Evolutionary conservation across 2,797 vertebrate genomes (phyloP).

Genomic region (Ptychadena robeensis): DNA sequence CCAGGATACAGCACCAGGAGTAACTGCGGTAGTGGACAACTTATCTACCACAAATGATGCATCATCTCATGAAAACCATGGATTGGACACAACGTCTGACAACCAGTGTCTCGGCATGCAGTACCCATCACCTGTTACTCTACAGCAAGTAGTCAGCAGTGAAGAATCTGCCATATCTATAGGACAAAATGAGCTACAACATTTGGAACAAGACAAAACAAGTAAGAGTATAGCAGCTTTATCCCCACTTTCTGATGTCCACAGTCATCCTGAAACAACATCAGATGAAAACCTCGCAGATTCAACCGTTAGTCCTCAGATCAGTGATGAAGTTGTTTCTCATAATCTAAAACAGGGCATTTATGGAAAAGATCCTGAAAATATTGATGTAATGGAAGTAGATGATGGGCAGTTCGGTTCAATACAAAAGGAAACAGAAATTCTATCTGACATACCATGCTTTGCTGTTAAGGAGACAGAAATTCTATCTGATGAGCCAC

Average conservation of each 20-base stretch:
- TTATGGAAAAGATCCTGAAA: background rate
- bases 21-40: background rate
- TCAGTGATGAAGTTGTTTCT: background rate
- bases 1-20: background rate
- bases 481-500: constrained; percentile 42
- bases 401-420: background rate
- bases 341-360: background rate
- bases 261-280: background rate
- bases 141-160: background rate
- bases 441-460: constrained; percentile 20
- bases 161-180: background rate
- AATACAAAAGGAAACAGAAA: constrained; percentile 3
- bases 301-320: background rate
- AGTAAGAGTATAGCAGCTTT: background rate
- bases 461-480: constrained; percentile 29
- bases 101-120: background rate
- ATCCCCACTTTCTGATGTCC: background rate
- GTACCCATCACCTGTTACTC: background rate
- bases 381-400: background rate
- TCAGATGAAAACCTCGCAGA: background rate
- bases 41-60: background rate
- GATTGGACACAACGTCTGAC: background rate
- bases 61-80: background rate
- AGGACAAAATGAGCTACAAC: background rate
- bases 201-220: background rate